Percentiles rank a stretch among this genome's conserved stretches.
Conservation (phyloP, 1,140 invertebrate species). For the Achroia grisella region DNA sequence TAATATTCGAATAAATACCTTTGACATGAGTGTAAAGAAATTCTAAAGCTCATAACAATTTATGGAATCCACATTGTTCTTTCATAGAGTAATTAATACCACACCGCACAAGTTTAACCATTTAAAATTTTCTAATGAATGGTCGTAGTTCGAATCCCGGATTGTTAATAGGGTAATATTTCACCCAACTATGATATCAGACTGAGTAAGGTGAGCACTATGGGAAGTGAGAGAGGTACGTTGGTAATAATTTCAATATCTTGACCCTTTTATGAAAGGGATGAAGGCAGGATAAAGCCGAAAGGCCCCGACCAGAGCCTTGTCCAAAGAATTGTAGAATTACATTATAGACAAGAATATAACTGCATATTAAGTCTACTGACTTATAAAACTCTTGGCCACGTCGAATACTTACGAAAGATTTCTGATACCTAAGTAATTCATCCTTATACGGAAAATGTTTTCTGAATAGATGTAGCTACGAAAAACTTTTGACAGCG, state of each 20-base stretch:
- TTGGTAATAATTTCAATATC: conserved; percentile 1
- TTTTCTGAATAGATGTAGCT: conserved; percentile 6
- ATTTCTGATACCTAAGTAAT: too few relatives aligned
- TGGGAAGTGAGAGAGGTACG: neutral
- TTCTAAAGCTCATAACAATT: too few relatives aligned
- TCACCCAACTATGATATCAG: neutral
- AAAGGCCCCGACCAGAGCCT: neutral
- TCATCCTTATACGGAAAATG: neutral
- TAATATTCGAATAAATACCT: too few relatives aligned
- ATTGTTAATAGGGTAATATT: neutral
- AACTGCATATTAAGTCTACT: too few relatives aligned
- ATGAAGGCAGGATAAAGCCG: neutral
- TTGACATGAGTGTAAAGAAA: too few relatives aligned
- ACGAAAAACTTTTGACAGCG: conserved; percentile 6
- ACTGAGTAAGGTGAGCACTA: neutral
- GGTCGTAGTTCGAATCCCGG: neutral
- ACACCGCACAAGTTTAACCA: too few relatives aligned
- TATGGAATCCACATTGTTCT: too few relatives aligned
- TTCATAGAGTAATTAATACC: too few relatives aligned
- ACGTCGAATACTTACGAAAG: too few relatives aligned
- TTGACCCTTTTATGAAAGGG: conserved; percentile 1
- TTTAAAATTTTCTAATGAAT: neutral
- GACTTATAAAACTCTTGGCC: too few relatives aligned
- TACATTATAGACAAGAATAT: neutral
- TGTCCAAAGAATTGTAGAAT: neutral